Evolutionary conservation across 2,888 invertebrate species (phyloP), one percentile per base, ranked within the genome.

Genomic region (Trichopoda pennipes): DNA sequence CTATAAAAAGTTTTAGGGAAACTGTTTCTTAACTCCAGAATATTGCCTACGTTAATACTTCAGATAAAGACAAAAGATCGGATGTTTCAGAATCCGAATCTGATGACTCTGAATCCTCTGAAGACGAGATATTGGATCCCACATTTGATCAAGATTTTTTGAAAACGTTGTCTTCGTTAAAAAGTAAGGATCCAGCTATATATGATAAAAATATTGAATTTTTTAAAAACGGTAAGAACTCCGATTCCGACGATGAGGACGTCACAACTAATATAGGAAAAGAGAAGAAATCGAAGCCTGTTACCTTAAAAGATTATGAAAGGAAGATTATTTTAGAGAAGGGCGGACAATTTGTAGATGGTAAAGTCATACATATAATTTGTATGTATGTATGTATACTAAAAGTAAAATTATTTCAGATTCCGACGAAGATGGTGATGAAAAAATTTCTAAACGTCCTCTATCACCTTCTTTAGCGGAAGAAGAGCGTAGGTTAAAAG

Each of bases 151-250:
- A 95, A 85, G 95, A 96, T 84, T 99, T 99, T 91, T 94, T 97
- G 55, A 96, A 95, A 91, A 96, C 98, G 0, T 92, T 98, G 2
- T 93, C 97, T 0, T 94, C 94, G 66, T 91, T 99, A 58, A 98
- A 98, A 90, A 95, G 94, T 58, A 96, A 96, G 88, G 96, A 98
- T 92, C 97, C 98, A 0, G 93, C 93, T 85, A 98, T 98, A 84
- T 99, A 99, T 90, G 94, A 98, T 88, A 93, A 94, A 51, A 92
- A 93, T 70, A 93, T 93, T 38, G 93, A 92, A 69, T 97, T 96
- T 88, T 98, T 97, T 91, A 91, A 92, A 60, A 89, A 88, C 4
- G 83, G 68, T 2, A 84, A 84, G 8, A 77, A 16, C 2, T 53
- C 61, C 12, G 77, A 56, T 10, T 68, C 38, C 2, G 69, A 35